Evolutionary conservation across 2,888 invertebrate genomes (phyloP).

Genomic region (Pyrrhosoma nymphula): DNA sequence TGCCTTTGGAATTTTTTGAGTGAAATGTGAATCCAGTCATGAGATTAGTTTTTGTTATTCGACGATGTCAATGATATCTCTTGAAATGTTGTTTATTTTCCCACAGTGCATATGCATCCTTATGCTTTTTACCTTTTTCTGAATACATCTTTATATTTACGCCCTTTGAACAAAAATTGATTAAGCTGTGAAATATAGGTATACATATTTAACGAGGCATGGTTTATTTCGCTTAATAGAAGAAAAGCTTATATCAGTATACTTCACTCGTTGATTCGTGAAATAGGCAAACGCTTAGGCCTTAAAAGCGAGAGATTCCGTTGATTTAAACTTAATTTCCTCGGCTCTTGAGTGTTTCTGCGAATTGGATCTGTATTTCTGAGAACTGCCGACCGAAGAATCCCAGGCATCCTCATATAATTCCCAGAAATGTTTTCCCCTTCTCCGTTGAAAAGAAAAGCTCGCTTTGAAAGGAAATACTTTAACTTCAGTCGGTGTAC

Average conservation of each 20-base stretch:
- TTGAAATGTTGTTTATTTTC: too few species aligned
- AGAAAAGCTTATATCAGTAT: not conserved
- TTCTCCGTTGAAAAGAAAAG: not conserved
- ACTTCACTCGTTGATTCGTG: not conserved
- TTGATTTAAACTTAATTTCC: constrained; percentile 53
- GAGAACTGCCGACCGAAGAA: constrained; percentile 52
- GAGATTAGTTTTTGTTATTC: too few species aligned
- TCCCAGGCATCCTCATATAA: constrained; percentile 48
- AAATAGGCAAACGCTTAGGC: not conserved
- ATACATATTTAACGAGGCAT: too few species aligned
- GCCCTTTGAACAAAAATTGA: too few species aligned
- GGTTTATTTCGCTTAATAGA: too few species aligned
- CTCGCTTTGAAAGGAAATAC: not conserved
- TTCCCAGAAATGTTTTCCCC: constrained; percentile 43
- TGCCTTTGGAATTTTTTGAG: too few species aligned
- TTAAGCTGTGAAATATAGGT: too few species aligned
- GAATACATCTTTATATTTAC: too few species aligned
- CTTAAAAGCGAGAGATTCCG: constrained; percentile 32
- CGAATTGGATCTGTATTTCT: constrained; percentile 43
- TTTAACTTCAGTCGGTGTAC: not conserved
- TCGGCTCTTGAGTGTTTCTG: not conserved
- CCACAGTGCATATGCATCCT: too few species aligned
- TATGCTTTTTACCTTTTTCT: not conserved
- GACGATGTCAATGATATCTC: too few species aligned
- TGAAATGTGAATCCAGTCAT: too few species aligned